Evolutionary conservation across 1,140 invertebrate species (phyloP).

Genomic region (Panagrolaimus sp.): DNA sequence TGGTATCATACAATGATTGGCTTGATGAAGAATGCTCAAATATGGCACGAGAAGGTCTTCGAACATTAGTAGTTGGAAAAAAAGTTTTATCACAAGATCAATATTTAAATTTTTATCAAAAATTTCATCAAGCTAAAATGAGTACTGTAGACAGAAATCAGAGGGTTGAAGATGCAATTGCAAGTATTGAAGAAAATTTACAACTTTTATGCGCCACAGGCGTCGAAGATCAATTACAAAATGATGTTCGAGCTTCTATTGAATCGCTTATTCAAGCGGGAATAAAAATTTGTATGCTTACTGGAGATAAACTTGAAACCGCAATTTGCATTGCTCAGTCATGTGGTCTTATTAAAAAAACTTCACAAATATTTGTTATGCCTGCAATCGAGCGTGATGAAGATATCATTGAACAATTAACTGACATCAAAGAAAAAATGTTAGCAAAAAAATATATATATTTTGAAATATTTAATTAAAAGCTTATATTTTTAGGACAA

Average conservation of each 20-base stretch:
- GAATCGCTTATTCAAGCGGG: slow-evolving; percentile 88
- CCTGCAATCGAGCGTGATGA: slow-evolving; percentile 72
- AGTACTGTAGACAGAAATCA: slow-evolving; percentile 75
- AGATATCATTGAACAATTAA: slow-evolving; percentile 85
- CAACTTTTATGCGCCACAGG: slow-evolving; percentile 90
- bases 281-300: slow-evolving; percentile 99
- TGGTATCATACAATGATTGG: slow-evolving; percentile 94
- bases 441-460: neutral
- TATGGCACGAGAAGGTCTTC: slow-evolving; percentile 85
- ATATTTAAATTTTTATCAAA: slow-evolving; percentile 80
- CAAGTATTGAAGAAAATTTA: slow-evolving; percentile 84
- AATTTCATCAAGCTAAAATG: slow-evolving; percentile 68
- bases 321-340: slow-evolving; percentile 97
- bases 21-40: slow-evolving; percentile 87
- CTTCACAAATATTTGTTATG: slow-evolving; percentile 72
- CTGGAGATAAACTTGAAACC: slow-evolving; percentile 97
- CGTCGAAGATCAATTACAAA: slow-evolving; percentile 67
- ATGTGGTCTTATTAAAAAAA: slow-evolving; percentile 74
- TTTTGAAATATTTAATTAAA: no score
- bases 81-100: slow-evolving; percentile 81
- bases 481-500: no score
- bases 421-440: slow-evolving; percentile 66
- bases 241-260: slow-evolving; percentile 79
- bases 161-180: slow-evolving; percentile 77
- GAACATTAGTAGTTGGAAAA: slow-evolving; percentile 91